Evolutionary conservation across 2,888 invertebrate genomes (phyloP).

Genomic region (Macaria liturata): DNA sequence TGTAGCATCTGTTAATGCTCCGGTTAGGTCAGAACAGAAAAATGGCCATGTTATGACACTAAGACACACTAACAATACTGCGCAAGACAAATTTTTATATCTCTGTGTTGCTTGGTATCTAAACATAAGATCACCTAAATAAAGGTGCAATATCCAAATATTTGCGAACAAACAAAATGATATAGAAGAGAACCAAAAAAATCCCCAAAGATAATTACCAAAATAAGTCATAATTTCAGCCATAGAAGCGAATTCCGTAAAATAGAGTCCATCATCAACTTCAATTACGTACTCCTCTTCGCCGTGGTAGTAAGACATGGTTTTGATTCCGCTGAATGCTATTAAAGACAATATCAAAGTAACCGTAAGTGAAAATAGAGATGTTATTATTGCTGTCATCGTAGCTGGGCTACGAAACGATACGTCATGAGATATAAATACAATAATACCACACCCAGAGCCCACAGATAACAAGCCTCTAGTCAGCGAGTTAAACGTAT

Average conservation of each 20-base stretch:
- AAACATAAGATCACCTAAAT: conserved; percentile 51
- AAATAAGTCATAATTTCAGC: conserved; percentile 67
- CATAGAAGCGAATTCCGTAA: conserved; percentile 57
- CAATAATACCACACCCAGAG: conserved; percentile 61
- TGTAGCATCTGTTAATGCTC: conserved; percentile 51
- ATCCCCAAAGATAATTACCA: conserved; percentile 59
- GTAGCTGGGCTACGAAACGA: conserved; percentile 71
- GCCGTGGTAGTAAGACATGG: conserved; percentile 71
- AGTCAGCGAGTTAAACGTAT: conserved; percentile 44
- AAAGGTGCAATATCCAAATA: conserved; percentile 59
- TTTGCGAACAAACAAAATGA: conserved; percentile 58
- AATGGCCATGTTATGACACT: conserved; percentile 58
- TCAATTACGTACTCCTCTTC: conserved; percentile 67
- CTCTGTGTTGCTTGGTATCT: conserved; percentile 36
- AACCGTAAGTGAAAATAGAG: conserved; percentile 53
- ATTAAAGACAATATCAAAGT: conserved; percentile 54
- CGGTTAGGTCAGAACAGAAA: conserved; percentile 64
- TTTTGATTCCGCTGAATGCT: conserved; percentile 63
- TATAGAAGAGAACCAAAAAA: conserved; percentile 62
- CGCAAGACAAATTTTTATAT: conserved; percentile 45
- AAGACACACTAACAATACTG: conserved; percentile 43
- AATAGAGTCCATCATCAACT: conserved; percentile 53
- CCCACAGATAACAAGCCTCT: conserved; percentile 58
- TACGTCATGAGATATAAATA: conserved; percentile 57
- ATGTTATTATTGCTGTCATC: conserved; percentile 62